These are phyloP conservation scores for Telenomus remus DNA, from an alignment of 1,140 invertebrate genomes.

Conservation along the genomic window DNA sequence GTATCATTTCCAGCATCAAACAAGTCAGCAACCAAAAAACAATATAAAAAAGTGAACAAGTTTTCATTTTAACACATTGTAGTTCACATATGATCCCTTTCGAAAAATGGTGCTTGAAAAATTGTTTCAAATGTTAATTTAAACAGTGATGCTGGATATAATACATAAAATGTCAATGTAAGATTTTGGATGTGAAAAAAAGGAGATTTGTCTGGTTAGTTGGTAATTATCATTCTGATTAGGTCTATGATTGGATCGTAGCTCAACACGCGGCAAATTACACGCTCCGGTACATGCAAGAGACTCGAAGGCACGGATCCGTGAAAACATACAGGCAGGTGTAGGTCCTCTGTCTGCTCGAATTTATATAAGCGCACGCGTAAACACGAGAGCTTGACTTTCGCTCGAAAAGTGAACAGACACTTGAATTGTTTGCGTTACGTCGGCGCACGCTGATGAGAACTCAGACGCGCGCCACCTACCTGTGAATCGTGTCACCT, in stretches of 20 bases:
- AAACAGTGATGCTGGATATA: no score
- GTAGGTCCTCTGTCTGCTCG: slow-evolving; percentile 43
- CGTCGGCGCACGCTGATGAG: slow-evolving; percentile 25
- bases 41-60: no score
- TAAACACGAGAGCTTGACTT: slow-evolving; percentile 40
- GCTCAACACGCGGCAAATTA: slow-evolving; percentile 53
- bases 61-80: no score
- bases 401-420: slow-evolving; percentile 52
- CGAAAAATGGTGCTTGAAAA: no score
- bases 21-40: no score
- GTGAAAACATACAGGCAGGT: slow-evolving; percentile 54
- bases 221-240: slow-evolving; percentile 58
- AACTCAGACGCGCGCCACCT: slow-evolving; percentile 16
- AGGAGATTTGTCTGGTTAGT: no score
- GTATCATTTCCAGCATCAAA: no score
- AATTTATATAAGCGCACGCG: slow-evolving; percentile 56
- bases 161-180: background rate
- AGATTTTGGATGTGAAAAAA: background rate
- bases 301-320: slow-evolving; percentile 45
- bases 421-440: slow-evolving; percentile 49
- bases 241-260: slow-evolving; percentile 55
- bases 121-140: no score
- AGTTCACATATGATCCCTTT: no score
- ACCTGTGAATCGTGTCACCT: slow-evolving; percentile 43
- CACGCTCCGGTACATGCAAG: slow-evolving; percentile 53